Percentiles rank a stretch among this genome's conserved stretches.
phyloP scores from a whole-genome alignment of 2,888 invertebrate species.

The Cactoblastis cactorum region DNA sequence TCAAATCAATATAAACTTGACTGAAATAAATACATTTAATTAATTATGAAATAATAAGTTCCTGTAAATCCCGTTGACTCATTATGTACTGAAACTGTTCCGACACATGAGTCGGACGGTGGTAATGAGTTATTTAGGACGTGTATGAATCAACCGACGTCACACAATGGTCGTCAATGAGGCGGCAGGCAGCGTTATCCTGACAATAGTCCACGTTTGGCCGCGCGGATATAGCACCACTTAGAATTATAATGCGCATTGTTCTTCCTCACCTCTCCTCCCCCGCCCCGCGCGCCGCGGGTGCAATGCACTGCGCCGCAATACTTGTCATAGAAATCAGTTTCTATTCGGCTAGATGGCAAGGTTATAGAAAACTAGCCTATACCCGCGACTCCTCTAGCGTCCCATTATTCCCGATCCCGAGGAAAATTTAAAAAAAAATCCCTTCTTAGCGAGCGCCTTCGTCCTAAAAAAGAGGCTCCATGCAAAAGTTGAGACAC shows the following conservation, averaged over 20 bases:
- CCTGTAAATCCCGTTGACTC: no score
- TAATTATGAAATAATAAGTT: no score
- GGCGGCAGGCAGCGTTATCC: conserved; percentile 36
- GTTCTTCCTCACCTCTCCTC: conserved; percentile 39
- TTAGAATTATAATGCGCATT: conserved; percentile 77
- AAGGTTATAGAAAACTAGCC: conserved; percentile 48
- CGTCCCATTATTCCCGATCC: no score
- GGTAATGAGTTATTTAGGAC: neutral
- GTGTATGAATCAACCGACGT: conserved; percentile 17
- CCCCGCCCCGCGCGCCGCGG: conserved; percentile 40
- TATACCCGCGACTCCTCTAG: no score
- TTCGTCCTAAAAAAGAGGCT: no score
- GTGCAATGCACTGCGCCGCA: conserved; percentile 74
- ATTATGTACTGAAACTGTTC: no score
- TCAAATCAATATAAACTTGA: no score
- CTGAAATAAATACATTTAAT: no score
- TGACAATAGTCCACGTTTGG: conserved; percentile 61
- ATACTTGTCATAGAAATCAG: conserved; percentile 73
- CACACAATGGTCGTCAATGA: conserved; percentile 39
- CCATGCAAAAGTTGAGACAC: no score
- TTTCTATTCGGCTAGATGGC: conserved; percentile 48
- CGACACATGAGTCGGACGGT: neutral
- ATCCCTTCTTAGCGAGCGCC: no score
- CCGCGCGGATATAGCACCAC: conserved; percentile 72
- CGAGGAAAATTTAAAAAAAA: no score